Percentiles rank a stretch among this genome's conserved stretches.
These are phyloP conservation scores for Nothobranchius kuhntae DNA, from an alignment of 2,113 vertebrate genomes.

Conservation along the genomic window DNA sequence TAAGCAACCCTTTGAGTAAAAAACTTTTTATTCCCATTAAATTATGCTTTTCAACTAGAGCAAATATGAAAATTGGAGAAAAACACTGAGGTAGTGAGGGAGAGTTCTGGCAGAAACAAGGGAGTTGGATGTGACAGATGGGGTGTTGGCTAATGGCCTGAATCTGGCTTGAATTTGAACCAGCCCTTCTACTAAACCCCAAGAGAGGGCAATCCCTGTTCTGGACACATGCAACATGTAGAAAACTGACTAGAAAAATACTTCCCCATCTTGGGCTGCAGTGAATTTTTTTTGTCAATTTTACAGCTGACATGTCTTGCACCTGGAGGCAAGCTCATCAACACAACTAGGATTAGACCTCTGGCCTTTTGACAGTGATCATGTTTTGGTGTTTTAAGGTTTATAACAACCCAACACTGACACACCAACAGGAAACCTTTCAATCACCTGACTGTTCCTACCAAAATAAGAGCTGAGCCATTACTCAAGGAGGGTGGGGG, in stretches of 20 bases:
- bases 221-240: constrained; percentile 41
- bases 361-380: not conserved
- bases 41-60: constrained; percentile 6
- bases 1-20: constrained; percentile 4
- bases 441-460: constrained; percentile 27
- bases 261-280: constrained; percentile 6
- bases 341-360: not conserved
- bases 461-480: constrained; percentile 13
- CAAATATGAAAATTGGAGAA: constrained; percentile 2
- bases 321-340: constrained; percentile 1
- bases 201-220: constrained; percentile 60
- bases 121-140: constrained; percentile 67
- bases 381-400: constrained; percentile 1
- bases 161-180: constrained; percentile 61
- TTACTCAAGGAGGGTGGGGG: constrained; percentile 11
- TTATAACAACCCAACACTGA: constrained; percentile 3
- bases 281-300: constrained; percentile 9
- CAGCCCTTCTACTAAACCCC: constrained; percentile 36
- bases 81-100: not conserved
- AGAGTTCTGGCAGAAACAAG: constrained; percentile 42
- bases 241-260: constrained; percentile 18
- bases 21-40: not conserved
- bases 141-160: constrained; percentile 64
- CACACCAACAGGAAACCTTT: constrained; percentile 8
- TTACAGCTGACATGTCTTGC: constrained; percentile 3